Conservation (phyloP, 2,888 invertebrate genomes). For the Yponomeuta plumbellus region DNA sequence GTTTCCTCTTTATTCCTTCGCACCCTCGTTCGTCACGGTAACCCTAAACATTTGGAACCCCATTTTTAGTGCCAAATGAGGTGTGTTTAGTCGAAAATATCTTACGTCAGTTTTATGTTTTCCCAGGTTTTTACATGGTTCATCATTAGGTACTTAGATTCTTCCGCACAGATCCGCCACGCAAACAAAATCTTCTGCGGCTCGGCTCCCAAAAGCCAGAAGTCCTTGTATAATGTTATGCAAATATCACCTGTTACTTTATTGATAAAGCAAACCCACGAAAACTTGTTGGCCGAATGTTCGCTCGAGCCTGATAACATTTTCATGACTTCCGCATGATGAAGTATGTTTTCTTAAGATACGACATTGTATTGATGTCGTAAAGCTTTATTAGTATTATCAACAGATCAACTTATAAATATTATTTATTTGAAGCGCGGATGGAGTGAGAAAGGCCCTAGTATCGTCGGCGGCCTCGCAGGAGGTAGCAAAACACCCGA, state of each 20-base stretch:
- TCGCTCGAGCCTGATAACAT: background rate
- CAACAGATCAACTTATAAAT: background rate
- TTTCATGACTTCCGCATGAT: background rate
- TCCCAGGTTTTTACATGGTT: conserved; percentile 17
- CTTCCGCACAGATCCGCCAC: background rate
- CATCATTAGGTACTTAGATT: background rate
- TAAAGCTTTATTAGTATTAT: background rate
- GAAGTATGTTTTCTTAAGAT: background rate
- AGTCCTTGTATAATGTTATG: conserved; percentile 3
- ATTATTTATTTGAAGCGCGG: background rate
- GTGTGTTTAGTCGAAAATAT: conserved; percentile 32
- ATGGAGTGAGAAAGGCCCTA: background rate
- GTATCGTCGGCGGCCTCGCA: conserved; percentile 21
- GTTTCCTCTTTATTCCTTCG: conserved; percentile 56
- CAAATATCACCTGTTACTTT: conserved; percentile 8
- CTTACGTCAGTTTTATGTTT: conserved; percentile 16
- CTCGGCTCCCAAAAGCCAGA: background rate
- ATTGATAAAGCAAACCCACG: background rate
- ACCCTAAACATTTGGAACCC: conserved; percentile 54
- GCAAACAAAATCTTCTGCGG: background rate
- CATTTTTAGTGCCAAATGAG: conserved; percentile 37
- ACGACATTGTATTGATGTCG: background rate
- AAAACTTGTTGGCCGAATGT: background rate
- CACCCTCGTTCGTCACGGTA: conserved; percentile 60
- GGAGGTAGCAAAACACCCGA: conserved; percentile 60